These are phyloP conservation scores for Callyntrura guangdongensis DNA, from an alignment of 2,888 invertebrate species.

Conservation along the genomic window DNA sequence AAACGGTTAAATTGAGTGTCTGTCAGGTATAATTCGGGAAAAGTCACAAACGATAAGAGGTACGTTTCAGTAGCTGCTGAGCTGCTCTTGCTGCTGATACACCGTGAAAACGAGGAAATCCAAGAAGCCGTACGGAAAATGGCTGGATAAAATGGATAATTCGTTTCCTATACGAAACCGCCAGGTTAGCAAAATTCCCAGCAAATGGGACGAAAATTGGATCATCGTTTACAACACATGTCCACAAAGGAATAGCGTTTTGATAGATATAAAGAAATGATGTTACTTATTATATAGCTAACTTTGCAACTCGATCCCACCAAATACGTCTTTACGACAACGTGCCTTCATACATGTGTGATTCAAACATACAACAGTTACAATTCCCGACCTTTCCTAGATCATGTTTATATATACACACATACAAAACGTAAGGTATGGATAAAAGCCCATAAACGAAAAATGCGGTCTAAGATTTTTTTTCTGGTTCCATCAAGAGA, in stretches of 20 bases:
- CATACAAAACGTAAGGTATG: not conserved
- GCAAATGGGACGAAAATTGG: slow-evolving; percentile 41
- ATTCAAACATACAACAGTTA: not conserved
- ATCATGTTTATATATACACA: not conserved
- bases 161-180: not conserved
- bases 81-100: not conserved
- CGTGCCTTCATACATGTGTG: not conserved
- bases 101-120: not conserved
- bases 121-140: slow-evolving; percentile 9
- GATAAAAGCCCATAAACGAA: not conserved
- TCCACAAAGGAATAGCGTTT: not conserved
- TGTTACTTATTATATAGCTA: not conserved
- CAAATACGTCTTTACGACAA: not conserved
- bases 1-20: not conserved
- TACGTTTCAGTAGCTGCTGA: too few species aligned
- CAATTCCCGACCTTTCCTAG: not conserved
- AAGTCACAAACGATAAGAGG: too few species aligned
- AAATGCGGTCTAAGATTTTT: not conserved
- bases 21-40: not conserved
- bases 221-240: slow-evolving; percentile 43
- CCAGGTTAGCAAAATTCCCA: slow-evolving; percentile 38
- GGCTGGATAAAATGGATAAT: slow-evolving; percentile 1
- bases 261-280: not conserved
- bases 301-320: not conserved
- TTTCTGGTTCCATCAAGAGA: slow-evolving; percentile 19